Evolutionary conservation across 2,888 invertebrate genomes (phyloP), one percentile per base, ranked within the genome.

Genomic region (Sarcophaga carnaria): DNA sequence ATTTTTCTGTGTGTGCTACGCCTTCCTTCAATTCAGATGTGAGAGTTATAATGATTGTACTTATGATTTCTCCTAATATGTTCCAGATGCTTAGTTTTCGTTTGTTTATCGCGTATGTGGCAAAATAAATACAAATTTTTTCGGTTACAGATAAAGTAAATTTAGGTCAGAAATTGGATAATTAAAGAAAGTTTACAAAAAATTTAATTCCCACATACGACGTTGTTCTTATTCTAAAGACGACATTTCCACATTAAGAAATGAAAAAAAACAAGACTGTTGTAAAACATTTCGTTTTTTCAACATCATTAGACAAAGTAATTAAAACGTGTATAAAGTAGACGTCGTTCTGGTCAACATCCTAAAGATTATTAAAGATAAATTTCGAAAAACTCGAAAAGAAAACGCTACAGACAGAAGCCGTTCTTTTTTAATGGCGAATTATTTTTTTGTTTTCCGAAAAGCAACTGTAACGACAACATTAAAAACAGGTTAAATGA

Each of bases 341-440:
- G 49, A 12, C 37, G 17, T 45, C n/a, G 37, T 54, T 54, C 1
- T 62, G 71, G n/a, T 62, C 62, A 74, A 84, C 84, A 84, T 84
- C 84, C 76, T 27, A 79, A 79, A 87, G 87, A 87, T 87, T 76
- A 87, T 76, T 87, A 70, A 72, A 82, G 84, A 84, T 84, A 84
- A 87, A 79, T 86, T 79, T 75, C 45, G 12, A 37, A 49, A n/a
- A 80, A 63, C 49, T n/a, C 17, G 54, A 14, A 17, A 14, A 54
- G 12, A 62, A 66, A 69, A 67, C 47, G 62, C 62, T 72, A 83
- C 83, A 37, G 2, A 54, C 54, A 71, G 75, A 81, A 87, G 83
- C 81, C 79, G 84, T 78, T 84, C 54, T 70, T 81, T 70, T 81
- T 87, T 84, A 81, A 83, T 84, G 75, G n/a, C 78, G 63, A 64